Evolutionary conservation across 2,797 vertebrate species (phyloP), one percentile per base, ranked within the genome.

Genomic region (Podargus strigoides): DNA sequence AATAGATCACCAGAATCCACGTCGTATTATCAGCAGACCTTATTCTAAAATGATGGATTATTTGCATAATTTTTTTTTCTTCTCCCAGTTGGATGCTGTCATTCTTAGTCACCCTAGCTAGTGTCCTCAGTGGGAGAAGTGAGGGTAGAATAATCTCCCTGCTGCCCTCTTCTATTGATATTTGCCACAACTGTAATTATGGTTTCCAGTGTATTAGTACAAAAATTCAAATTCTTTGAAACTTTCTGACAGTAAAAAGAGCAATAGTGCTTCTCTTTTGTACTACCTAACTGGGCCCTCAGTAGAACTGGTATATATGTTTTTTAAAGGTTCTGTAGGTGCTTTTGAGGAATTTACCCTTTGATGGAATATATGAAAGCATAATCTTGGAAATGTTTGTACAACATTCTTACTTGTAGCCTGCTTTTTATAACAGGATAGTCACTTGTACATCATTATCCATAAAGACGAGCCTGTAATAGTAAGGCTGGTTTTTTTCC

Each of bases 261-360:
- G 36, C 69, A 86, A 55, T 81, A 58, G 68, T 56, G 10, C 4
- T 17, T 64, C 56, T 74, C 13, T 83, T 69, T 46, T 27, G 4
- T 58, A 15, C 37, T 13, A 37, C 18, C 32, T 30, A 21, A 6
- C 44, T 32, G 13, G 10, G 21, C 49, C 30, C 41, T 84, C 36
- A 9, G 55, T 30, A 88, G 28, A 58, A 28, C 14, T 20, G 50
- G 1, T 47, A 0, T 47, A 0, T 15, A 16, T 26, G 16, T 30
- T 60, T 73, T 36, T 69, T 28, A 64, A 79, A 62, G 23, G 3
- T 67, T 70, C 76, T 68, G 14, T 12, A n/a, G 44, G 10, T 58
- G 16, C 62, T 95, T 87, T 52, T 36, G 66, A 64, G 52, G 85
- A 24, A 60, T 72, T 67, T 26, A 23, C 21, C 17, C 91, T 74